Conservation (phyloP, 2,113 vertebrate species). For the Campylomormyrus numenius region DNA sequence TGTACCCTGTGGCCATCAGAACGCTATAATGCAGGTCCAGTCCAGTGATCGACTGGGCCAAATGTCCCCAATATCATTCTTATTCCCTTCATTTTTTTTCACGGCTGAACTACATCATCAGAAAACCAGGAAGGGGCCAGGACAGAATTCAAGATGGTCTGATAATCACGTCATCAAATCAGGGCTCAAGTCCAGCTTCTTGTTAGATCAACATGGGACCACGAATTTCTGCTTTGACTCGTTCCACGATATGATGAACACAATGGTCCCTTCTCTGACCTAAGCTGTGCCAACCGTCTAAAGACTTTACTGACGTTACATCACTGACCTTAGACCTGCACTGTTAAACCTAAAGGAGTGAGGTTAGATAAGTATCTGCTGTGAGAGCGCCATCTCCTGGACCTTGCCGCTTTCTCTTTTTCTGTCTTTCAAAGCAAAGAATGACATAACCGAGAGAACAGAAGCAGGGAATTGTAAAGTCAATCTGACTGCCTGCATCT, state of each 20-base stretch:
- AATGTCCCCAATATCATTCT: not conserved
- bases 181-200: not conserved
- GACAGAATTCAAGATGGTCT: not conserved
- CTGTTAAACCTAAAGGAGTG: not conserved
- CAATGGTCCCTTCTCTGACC: not conserved
- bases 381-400: not conserved
- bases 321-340: slow-evolving; percentile 13
- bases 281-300: not conserved
- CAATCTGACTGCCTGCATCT: not conserved
- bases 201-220: not conserved
- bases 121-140: not conserved
- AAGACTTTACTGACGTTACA: not conserved
- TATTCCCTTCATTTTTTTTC: not conserved
- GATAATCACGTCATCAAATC: not conserved
- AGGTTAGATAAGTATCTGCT: slow-evolving; percentile 3
- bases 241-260: not conserved
- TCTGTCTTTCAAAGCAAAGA: not conserved
- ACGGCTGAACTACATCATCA: not conserved
- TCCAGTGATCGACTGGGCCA: not conserved
- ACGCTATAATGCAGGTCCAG: slow-evolving; percentile 68
- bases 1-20: slow-evolving; percentile 92
- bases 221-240: not conserved
- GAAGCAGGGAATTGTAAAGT: not conserved
- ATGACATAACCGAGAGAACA: not conserved
- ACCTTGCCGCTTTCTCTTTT: not conserved